These are phyloP conservation scores for Himalopsyche kuldschensis DNA, from an alignment of 2,888 invertebrate species.

Conservation along the genomic window DNA sequence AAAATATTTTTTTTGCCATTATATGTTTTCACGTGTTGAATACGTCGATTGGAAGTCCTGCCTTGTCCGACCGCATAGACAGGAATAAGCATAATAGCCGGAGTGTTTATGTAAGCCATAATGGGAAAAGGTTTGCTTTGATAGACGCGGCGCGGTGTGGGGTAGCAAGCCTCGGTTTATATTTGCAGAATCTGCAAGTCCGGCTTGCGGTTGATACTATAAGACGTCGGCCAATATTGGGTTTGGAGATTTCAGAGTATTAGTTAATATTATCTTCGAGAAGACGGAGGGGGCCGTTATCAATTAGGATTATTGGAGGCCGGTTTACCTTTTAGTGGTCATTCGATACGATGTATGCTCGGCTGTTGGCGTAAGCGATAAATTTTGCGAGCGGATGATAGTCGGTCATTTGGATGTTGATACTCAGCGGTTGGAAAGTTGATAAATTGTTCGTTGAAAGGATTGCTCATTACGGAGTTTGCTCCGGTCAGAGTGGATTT, in stretches of 20 bases:
- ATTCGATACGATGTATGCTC: constrained; percentile 10
- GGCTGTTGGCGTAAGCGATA: constrained; percentile 32
- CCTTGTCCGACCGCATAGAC: background rate
- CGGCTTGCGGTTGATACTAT: constrained; percentile 33
- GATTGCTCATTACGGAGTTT: constrained; percentile 36
- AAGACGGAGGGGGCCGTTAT: constrained; percentile 35
- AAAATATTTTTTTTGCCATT: no score
- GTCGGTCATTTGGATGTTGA: constrained; percentile 21
- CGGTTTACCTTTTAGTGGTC: constrained; percentile 39
- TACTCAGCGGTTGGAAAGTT: constrained; percentile 18
- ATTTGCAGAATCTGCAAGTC: constrained; percentile 40
- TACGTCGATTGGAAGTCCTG: background rate
- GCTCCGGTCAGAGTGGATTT: constrained; percentile 21
- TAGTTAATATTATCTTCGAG: constrained; percentile 27
- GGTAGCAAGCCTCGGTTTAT: constrained; percentile 5
- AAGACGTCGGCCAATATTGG: constrained; percentile 40
- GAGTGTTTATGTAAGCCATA: constrained; percentile 39
- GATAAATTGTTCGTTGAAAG: constrained; percentile 33
- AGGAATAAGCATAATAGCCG: constrained; percentile 24
- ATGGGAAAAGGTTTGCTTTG: constrained; percentile 38
- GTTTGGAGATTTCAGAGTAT: constrained; percentile 38
- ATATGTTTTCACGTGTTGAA: background rate
- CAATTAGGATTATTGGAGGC: constrained; percentile 40
- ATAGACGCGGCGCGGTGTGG: constrained; percentile 11
- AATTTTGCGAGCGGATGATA: constrained; percentile 31